Percentiles rank a stretch among this genome's conserved stretches.
Evolutionary conservation across 2,888 invertebrate species (phyloP).

Genomic region (Caenorhabditis sinica): DNA sequence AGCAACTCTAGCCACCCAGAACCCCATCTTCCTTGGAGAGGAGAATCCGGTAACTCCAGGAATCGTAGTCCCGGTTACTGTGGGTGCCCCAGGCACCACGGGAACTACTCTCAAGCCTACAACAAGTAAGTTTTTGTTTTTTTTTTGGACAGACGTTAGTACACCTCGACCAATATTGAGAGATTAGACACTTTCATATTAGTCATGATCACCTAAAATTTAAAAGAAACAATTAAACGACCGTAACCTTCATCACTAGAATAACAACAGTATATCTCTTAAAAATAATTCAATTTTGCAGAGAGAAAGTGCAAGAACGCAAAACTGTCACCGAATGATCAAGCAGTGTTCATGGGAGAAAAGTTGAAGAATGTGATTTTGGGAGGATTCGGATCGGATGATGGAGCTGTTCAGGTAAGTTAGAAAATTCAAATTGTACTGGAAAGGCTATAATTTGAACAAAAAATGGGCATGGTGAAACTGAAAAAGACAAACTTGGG

Average conservation of each 20-base stretch:
- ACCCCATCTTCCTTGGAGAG: constrained; percentile 10
- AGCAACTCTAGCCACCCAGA: constrained; percentile 34
- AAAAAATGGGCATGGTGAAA: not conserved
- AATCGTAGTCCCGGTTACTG: not conserved
- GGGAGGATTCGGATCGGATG: constrained; percentile 65
- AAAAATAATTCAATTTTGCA: constrained; percentile 6
- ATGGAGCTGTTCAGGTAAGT: constrained; percentile 60
- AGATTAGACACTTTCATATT: not conserved
- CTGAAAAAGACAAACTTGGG: too few relatives aligned
- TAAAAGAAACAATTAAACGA: too few relatives aligned
- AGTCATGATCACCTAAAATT: too few relatives aligned
- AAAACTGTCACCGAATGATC: constrained; percentile 71
- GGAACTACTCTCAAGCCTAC: constrained; percentile 26
- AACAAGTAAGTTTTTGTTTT: constrained; percentile 38
- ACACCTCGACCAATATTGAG: not conserved
- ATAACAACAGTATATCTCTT: too few relatives aligned
- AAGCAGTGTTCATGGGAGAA: constrained; percentile 73
- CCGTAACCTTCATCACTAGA: too few relatives aligned
- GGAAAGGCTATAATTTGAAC: too few relatives aligned
- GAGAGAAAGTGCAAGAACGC: constrained; percentile 60
- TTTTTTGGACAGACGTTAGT: not conserved
- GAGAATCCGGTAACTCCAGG: not conserved
- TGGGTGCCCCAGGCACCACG: constrained; percentile 25
- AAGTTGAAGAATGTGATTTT: constrained; percentile 73
- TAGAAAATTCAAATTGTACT: not conserved